Base-by-base conservation (phyloP, 2,888 invertebrate species). In the Macrosoma leucophasiata region DNA sequence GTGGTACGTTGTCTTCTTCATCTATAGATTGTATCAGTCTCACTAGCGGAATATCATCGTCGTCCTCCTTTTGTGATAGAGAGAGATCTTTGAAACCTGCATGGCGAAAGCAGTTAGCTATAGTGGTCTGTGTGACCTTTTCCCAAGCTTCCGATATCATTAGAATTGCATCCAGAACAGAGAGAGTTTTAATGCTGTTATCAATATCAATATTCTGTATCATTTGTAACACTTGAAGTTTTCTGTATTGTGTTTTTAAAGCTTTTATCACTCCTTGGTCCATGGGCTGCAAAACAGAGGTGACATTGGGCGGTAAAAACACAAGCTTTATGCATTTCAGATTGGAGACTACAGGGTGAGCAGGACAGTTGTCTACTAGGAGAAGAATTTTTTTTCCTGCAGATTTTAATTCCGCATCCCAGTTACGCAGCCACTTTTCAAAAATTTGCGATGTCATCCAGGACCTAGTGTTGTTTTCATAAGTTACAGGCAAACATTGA, bases 381-480 rank as follows among this genome's bases (percentile, higher is more conserved):
- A 58, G 45, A 11, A 55, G 17, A 33, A 44, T 39, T 21, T 39
- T 38, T 28, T 44, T 46, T 22, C 33, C 19, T 14, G 28, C 31
- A 23, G 36, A 29, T 29, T 13, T 20, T 35, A 46, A 39, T 28
- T 46, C 41, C 11, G 13, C 24, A 36, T 44, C 39, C 39, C 36
- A 41, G 21, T 36, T 14, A 9, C 33, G 35, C 23, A 46, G 33
- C 35, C 39, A 40, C 36, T 39, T 41, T 43, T 42, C 39, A 42
- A 49, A 50, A 47, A 48, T 33, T 19, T 48, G 36, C 9, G 41
- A 42, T 29, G 58, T 69, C 63, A 73, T 68, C 66, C 64, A 66
- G 11, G 62, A 52, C 35, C 38, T 64, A 25, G 30, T 45, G 33
- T 64, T 64, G 19, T 45, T 39, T 39, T 46, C 48, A 43, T 62